A percentile compares a stretch with the other conserved stretches of the same genome.
Evolutionary conservation across 1,140 invertebrate species (phyloP).

Genomic region (Rhopalosiphum maidis): DNA sequence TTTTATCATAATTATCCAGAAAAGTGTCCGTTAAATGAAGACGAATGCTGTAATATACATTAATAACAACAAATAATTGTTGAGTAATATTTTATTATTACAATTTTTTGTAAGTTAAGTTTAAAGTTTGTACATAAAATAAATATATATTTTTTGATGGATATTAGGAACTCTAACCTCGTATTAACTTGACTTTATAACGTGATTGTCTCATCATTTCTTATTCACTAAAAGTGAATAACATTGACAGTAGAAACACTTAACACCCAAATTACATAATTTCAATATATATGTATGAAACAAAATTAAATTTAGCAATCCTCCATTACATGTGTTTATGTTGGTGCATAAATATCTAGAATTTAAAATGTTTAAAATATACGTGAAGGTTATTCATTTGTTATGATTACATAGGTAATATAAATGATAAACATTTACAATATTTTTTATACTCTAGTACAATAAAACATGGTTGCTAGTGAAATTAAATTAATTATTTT

Average conservation of each 20-base stretch:
- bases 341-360: background rate
- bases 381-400: background rate
- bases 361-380: background rate
- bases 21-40: constrained; percentile 76
- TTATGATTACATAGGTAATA: background rate
- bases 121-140: background rate
- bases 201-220: background rate
- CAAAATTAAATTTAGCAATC: background rate
- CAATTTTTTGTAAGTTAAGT: background rate
- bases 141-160: background rate
- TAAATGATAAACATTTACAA: background rate
- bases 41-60: constrained; percentile 79
- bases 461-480: background rate
- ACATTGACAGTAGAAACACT: background rate
- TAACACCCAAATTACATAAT: background rate
- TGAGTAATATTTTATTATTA: background rate
- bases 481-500: background rate
- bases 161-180: background rate
- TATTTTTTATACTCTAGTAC: background rate
- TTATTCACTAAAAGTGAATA: background rate
- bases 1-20: constrained; percentile 87
- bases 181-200: background rate
- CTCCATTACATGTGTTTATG: background rate
- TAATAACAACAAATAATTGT: constrained; percentile 1
- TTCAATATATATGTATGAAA: background rate